These are phyloP conservation scores for Amiota communis DNA, from an alignment of 2,888 invertebrate species.

Conservation along the genomic window DNA sequence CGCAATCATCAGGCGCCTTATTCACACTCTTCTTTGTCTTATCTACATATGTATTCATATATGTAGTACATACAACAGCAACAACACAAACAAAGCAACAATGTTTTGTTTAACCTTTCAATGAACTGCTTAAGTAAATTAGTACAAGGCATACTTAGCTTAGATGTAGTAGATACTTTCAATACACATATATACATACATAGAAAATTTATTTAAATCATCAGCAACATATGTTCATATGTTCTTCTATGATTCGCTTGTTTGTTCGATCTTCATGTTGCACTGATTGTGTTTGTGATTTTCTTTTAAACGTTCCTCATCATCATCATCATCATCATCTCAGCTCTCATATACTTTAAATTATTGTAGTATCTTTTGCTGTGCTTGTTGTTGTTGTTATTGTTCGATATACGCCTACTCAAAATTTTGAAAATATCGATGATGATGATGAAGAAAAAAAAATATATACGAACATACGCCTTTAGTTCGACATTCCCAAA, in stretches of 20 bases:
- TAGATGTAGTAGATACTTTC: too few relatives aligned
- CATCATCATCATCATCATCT: too few relatives aligned
- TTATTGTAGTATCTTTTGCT: neutral
- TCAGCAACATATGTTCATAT: too few relatives aligned
- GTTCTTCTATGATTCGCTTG: neutral
- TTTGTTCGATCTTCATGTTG: constrained; percentile 28
- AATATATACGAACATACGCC: too few relatives aligned
- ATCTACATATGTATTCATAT: constrained; percentile 21
- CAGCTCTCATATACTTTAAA: too few relatives aligned
- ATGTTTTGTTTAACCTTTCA: constrained; percentile 47
- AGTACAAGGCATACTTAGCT: constrained; percentile 58
- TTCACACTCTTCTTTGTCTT: neutral
- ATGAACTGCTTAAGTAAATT: constrained; percentile 62
- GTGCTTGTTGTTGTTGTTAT: constrained; percentile 38
- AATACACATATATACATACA: constrained; percentile 1
- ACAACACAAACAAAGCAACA: neutral
- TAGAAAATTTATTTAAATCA: too few relatives aligned
- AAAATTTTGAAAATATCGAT: constrained; percentile 33
- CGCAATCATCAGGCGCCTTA: neutral
- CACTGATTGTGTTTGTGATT: constrained; percentile 21
- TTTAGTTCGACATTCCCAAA: too few relatives aligned
- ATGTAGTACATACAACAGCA: neutral
- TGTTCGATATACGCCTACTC: constrained; percentile 59
- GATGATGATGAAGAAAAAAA: too few relatives aligned
- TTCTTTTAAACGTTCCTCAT: neutral